These are phyloP conservation scores for Agonopterix heracliana DNA, from an alignment of 2,888 invertebrate species.

Conservation along the genomic window DNA sequence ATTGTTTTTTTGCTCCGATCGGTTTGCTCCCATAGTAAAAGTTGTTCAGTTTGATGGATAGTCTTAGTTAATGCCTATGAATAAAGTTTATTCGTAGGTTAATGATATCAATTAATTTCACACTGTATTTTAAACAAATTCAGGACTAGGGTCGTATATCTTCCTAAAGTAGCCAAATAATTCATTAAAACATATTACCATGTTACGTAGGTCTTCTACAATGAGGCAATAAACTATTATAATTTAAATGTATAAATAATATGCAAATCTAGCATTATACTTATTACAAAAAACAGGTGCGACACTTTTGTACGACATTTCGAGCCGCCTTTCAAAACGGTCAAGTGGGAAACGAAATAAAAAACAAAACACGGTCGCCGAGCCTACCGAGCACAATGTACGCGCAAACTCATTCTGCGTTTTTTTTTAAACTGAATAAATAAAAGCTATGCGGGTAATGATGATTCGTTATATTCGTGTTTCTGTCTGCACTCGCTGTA, in stretches of 20 bases:
- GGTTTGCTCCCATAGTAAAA: too few relatives aligned
- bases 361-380: not conserved
- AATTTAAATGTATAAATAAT: not conserved
- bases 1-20: too few relatives aligned
- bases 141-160: too few relatives aligned
- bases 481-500: not conserved
- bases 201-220: too few relatives aligned
- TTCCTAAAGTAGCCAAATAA: too few relatives aligned
- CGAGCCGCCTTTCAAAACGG: slow-evolving; percentile 2
- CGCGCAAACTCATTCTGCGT: not conserved
- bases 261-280: not conserved
- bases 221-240: too few relatives aligned
- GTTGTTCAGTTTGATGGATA: too few relatives aligned
- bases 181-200: too few relatives aligned
- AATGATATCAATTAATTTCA: too few relatives aligned
- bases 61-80: too few relatives aligned
- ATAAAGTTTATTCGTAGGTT: too few relatives aligned
- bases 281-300: not conserved
- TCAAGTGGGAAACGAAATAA: slow-evolving; percentile 2
- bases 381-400: not conserved
- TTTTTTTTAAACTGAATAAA: not conserved
- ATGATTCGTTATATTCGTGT: slow-evolving; percentile 5
- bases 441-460: slow-evolving; percentile 4
- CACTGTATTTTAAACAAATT: too few relatives aligned
- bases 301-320: slow-evolving; percentile 6